Evolutionary conservation across 2,888 invertebrate genomes (phyloP), one percentile per base, ranked within the genome.

Genomic region (Xanthostigma xanthostigma): DNA sequence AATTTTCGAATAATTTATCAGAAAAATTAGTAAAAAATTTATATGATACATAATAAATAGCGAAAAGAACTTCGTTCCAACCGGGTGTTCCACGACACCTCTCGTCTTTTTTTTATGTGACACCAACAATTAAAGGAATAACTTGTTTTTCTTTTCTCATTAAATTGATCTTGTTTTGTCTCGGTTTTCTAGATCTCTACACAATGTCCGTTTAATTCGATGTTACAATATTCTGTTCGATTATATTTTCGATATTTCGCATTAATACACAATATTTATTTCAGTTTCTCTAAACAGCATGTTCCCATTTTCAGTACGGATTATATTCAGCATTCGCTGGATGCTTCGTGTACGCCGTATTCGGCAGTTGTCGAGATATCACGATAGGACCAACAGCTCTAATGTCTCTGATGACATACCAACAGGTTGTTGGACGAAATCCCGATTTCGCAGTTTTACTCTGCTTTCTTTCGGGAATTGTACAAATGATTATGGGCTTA

Each of bases 311-410:
- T 49, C 74, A 95, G 90, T 93, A 91, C 70, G 95, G 95, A 3
- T 74, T 96, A 45, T 95, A 95, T 70, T 92, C 94, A 0, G 87
- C 94, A 1, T 95, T 95, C 67, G 78, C 92, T 68, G 93, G 94
- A 2, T 92, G 93, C 60, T 87, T 95, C 64, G 77, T 95, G 38
- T 96, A 95, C 69, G 80, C 85, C 45, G 65, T 94, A 50, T 80
- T 95, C 57, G 95, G 95, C 33, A 89, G 91, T 44, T 86, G 86
- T 62, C 86, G 86, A 56, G 87, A 88, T 62, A 87, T 88, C 49
- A 87, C 88, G 8, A 81, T 89, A 51, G 89, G 95, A 8, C 94
- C 95, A 3, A 94, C 94, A 0, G 94, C 95, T n/a, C 74, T 93
- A 49, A 81, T 95, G 78, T 86, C 93, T 0, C 74, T 95, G 36